phyloP scores from a whole-genome alignment of 2,113 vertebrate genomes.

The Ammodytes dubius region DNA sequence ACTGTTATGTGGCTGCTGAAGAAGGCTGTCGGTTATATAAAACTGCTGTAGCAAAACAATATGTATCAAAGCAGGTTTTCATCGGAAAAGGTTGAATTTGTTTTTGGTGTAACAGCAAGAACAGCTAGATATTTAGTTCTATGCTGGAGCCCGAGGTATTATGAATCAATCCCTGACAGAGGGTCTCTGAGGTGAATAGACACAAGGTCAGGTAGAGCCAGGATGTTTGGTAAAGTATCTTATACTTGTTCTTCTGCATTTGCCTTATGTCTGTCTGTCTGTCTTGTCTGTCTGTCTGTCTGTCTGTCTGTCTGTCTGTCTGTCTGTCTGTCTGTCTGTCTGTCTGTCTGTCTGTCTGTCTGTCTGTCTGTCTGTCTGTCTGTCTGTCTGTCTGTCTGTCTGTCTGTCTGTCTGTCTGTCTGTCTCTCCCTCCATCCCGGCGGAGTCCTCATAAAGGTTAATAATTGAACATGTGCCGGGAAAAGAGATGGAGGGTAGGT shows the following conservation, averaged over 20 bases:
- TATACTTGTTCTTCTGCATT: constrained; percentile 3
- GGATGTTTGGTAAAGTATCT: constrained; percentile 56
- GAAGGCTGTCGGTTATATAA: neutral
- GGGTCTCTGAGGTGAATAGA: constrained; percentile 10
- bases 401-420: constrained; percentile 27
- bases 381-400: constrained; percentile 35
- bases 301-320: constrained; percentile 34
- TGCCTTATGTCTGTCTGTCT: no score
- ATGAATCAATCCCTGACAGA: constrained; percentile 16
- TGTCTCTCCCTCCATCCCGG: constrained; percentile 36
- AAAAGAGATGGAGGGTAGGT: constrained; percentile 33
- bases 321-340: constrained; percentile 39
- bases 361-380: constrained; percentile 32
- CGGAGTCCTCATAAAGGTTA: constrained; percentile 56
- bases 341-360: constrained; percentile 22
- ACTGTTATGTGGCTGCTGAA: constrained; percentile 1
- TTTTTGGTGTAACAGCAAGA: neutral
- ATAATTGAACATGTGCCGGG: constrained; percentile 76
- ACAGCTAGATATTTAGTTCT: neutral
- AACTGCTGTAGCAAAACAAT: neutral
- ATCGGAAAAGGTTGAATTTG: neutral
- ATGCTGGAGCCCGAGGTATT: neutral
- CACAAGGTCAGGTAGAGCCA: constrained; percentile 27
- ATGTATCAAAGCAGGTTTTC: neutral
- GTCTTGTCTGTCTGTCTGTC: constrained; percentile 8